Conservation (phyloP, 2,888 invertebrate genomes). For the Lordiphosa fenestrarum region DNA sequence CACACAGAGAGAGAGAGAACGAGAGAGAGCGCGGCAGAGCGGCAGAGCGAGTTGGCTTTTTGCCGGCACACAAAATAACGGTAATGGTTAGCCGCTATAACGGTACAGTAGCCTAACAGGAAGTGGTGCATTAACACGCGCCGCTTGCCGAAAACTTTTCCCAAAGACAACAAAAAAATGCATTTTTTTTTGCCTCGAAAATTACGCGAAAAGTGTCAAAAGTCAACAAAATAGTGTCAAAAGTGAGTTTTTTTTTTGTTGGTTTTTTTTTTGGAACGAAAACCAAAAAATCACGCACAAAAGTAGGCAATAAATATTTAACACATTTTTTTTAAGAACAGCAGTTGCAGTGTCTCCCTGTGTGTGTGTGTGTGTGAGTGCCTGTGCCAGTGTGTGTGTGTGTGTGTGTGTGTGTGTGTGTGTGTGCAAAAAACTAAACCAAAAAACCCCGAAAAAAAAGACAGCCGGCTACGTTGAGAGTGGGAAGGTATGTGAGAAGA, state of each 20-base stretch:
- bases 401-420: not conserved
- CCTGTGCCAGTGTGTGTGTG: not conserved
- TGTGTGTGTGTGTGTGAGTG: not conserved
- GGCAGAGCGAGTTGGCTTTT: conserved; percentile 16
- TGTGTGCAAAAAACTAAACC: conserved; percentile 1
- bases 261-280: too few relatives aligned
- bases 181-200: not conserved
- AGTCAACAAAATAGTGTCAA: not conserved
- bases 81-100: conserved; percentile 49
- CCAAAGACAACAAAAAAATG: conserved; percentile 22
- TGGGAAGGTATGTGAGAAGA: not conserved
- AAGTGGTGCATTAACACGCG: conserved; percentile 77
- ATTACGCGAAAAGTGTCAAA: conserved; percentile 14
- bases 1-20: conserved; percentile 8
- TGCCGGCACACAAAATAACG: conserved; percentile 60
- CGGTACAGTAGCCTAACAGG: conserved; percentile 75
- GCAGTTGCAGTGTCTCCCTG: not conserved
- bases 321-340: conserved; percentile 14
- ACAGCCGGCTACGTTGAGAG: conserved; percentile 7
- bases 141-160: conserved; percentile 45
- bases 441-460: conserved; percentile 7
- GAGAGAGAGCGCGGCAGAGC: conserved; percentile 10
- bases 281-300: too few relatives aligned
- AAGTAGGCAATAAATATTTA: conserved; percentile 7
- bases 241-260: conserved; percentile 1